Percentiles rank a stretch among this genome's conserved stretches.
phyloP scores from a whole-genome alignment of 37 sponge, comb jelly and placozoan genomes.

The Theonella swinhoei region DNA sequence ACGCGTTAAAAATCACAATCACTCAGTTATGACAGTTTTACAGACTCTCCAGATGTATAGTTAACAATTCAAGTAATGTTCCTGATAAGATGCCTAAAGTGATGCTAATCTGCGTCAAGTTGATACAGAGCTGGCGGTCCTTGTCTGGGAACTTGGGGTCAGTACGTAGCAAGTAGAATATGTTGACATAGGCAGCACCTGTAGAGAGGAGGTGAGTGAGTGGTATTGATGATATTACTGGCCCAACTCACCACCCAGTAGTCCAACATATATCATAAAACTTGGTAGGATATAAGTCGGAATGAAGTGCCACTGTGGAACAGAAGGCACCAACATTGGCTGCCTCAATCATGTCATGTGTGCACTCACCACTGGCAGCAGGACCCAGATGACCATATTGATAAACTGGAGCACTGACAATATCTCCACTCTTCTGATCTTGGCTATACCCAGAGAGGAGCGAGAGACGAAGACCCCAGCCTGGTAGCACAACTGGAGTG shows the following conservation, averaged over 20 bases:
- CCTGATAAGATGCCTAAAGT: conserved; percentile 39
- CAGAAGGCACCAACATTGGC: not conserved
- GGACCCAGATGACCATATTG: conserved; percentile 53
- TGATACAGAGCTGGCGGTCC: conserved; percentile 48
- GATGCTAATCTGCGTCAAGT: conserved; percentile 30
- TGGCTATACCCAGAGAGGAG: conserved; percentile 27
- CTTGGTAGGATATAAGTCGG: conserved; percentile 45
- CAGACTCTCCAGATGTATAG: not conserved
- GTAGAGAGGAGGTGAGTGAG: not conserved
- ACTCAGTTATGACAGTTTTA: not conserved
- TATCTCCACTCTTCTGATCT: conserved; percentile 29
- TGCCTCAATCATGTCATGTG: too few relatives aligned
- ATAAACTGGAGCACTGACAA: conserved; percentile 45
- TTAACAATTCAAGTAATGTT: not conserved
- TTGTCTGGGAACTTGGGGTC: conserved; percentile 24
- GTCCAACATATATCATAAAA: conserved; percentile 56
- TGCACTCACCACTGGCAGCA: conserved; percentile 25
- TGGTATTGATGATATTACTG: not conserved
- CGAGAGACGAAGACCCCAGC: conserved; percentile 41
- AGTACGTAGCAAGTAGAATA: conserved; percentile 43
- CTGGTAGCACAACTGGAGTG: conserved; percentile 61
- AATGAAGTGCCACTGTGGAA: conserved; percentile 40
- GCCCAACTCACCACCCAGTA: conserved; percentile 42
- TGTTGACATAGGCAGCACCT: conserved; percentile 65
- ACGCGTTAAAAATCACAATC: not conserved